Evolutionary conservation across 2,888 invertebrate genomes (phyloP), one percentile per base, ranked within the genome.

Genomic region (Anthophora plumipes): DNA sequence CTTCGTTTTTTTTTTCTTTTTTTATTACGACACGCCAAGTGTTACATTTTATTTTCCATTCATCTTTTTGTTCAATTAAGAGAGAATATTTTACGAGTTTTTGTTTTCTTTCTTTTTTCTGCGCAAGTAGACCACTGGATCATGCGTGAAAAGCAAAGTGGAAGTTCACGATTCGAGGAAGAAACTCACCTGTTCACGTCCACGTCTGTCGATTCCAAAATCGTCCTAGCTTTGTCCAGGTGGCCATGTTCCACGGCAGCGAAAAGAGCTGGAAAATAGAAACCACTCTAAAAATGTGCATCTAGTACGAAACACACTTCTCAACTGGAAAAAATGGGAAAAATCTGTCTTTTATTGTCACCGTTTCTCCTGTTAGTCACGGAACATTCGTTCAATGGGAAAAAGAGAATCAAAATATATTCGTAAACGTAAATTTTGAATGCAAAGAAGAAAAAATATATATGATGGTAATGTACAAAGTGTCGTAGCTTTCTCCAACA

Each of bases 161-260:
- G n/a, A n/a, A n/a, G n/a, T n/a, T n/a, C n/a, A n/a, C n/a, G n/a
- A 9, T 9, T 46, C 22, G 22, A 50, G 39, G 20, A 11, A 8
- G 1, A 14, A 39, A 85, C 93, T 92, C 94, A 98, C 98, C 98
- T 97, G 94, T 99, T 99, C 77, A 99, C 97, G 93, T 99, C 98
- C 71, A 98, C 97, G 92, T 98, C 97, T 0, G 98, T 97, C 39
- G 98, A 97, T 91, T 98, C 97, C 91, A 99, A 94, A 91, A 99
- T 98, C 71, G 97, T 97, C 89, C 97, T 95, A 11, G 98, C 98
- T 92, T 98, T 97, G 91, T 98, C 98, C 90, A 98, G 94, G 93
- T 99, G 98, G 69, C 98, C 98, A 94, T 98, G 98, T 94, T 99
- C 99, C 50, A 99, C 98, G 8, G 99, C 99, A 50, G 98, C 97